A percentile compares a stretch with the other conserved stretches of the same genome.
These are phyloP conservation scores for Sibirionetta formosa DNA, from an alignment of 2,797 vertebrate species.

Conservation along the genomic window DNA sequence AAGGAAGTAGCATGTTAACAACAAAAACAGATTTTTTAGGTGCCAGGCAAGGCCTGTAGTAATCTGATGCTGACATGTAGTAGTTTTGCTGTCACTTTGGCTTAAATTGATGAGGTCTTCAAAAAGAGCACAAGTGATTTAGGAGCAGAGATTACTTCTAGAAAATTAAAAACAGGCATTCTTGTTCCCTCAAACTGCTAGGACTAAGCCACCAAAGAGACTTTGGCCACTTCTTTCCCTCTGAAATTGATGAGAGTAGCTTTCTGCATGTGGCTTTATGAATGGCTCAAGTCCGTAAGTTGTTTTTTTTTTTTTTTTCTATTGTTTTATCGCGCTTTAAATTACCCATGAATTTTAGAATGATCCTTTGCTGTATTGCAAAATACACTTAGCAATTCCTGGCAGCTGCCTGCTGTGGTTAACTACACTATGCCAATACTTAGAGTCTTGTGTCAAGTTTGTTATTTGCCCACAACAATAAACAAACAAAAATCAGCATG, in stretches of 20 bases:
- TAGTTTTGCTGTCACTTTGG: neutral
- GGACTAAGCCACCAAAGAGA: neutral
- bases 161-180: neutral
- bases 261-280: neutral
- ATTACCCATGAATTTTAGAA: neutral
- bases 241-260: neutral
- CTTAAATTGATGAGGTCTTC: neutral
- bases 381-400: neutral
- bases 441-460: neutral
- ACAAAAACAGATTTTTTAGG: neutral
- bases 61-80: neutral
- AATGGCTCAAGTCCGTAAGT: neutral
- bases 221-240: neutral
- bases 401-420: neutral
- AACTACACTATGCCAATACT: fast-evolving
- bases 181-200: neutral
- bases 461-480: neutral
- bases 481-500: neutral
- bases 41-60: neutral
- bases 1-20: neutral
- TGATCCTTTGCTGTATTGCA: neutral
- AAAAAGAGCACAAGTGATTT: neutral
- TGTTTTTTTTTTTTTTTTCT: neutral
- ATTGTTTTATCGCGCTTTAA: neutral
- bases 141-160: neutral